phyloP scores from a whole-genome alignment of 2,113 vertebrate genomes.

The Ailurus styani region DNA sequence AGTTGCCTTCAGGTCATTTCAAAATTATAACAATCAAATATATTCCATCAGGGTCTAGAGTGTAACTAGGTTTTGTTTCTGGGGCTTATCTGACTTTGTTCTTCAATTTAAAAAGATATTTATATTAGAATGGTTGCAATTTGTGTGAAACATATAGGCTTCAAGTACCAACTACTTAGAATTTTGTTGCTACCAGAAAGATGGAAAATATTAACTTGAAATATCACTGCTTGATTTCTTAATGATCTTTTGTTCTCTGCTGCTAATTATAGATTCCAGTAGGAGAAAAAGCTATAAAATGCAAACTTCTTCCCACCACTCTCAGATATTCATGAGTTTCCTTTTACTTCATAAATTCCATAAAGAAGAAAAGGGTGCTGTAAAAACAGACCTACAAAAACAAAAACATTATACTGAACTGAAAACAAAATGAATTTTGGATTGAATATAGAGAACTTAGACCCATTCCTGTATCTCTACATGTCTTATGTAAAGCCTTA shows the following conservation, averaged over 20 bases:
- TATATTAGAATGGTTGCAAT: slow-evolving; percentile 60
- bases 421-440: not conserved
- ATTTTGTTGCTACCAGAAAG: slow-evolving; percentile 58
- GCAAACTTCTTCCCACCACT: not conserved
- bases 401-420: not conserved
- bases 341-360: slow-evolving; percentile 2
- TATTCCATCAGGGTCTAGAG: not conserved
- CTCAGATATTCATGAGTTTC: slow-evolving; percentile 13
- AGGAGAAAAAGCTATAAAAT: not conserved
- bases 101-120: slow-evolving; percentile 62
- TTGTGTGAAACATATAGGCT: slow-evolving; percentile 67
- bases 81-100: slow-evolving; percentile 2
- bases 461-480: not conserved
- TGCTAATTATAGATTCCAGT: slow-evolving; percentile 51
- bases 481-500: not conserved
- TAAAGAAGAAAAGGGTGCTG: not conserved
- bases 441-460: not conserved
- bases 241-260: slow-evolving; percentile 70
- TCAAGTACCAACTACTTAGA: slow-evolving; percentile 65
- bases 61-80: not conserved
- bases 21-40: slow-evolving; percentile 30
- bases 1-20: not conserved
- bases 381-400: not conserved
- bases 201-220: slow-evolving; percentile 72
- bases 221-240: slow-evolving; percentile 66